Evolutionary conservation across 2,888 invertebrate genomes (phyloP).

Genomic region (Pollenia angustigena): DNA sequence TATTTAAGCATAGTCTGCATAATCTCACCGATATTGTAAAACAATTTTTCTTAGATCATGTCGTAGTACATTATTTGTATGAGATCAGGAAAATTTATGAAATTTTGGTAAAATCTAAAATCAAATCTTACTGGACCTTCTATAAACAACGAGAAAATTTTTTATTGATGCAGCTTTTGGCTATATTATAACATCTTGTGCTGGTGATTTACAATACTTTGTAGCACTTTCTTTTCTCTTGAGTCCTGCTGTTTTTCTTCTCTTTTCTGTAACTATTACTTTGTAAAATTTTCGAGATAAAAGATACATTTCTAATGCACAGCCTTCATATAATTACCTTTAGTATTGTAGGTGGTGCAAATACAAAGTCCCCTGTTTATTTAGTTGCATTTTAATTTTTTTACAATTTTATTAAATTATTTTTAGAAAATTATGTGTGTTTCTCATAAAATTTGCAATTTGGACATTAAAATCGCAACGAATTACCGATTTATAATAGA

Average conservation of each 20-base stretch:
- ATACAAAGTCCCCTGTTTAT: constrained; percentile 3
- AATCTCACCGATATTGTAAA: no score
- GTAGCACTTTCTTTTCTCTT: no score
- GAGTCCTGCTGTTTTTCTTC: neutral
- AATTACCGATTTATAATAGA: constrained; percentile 9
- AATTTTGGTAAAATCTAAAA: no score
- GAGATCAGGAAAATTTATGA: no score
- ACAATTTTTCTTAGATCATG: no score
- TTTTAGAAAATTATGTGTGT: constrained; percentile 74
- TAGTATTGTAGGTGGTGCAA: constrained; percentile 73
- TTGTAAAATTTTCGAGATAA: constrained; percentile 32
- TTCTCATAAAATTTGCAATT: constrained; percentile 36
- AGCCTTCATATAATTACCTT: constrained; percentile 9
- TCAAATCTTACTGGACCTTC: no score
- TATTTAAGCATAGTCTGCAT: no score
- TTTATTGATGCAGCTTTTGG: no score
- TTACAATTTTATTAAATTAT: constrained; percentile 67
- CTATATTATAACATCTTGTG: no score
- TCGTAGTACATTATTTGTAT: no score
- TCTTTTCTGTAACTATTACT: constrained; percentile 6
- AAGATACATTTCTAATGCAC: constrained; percentile 44
- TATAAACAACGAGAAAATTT: no score
- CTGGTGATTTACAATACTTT: no score
- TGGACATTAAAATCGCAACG: constrained; percentile 20
- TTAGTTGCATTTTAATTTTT: constrained; percentile 16